Base-by-base conservation (phyloP, 64 coral and sea anemone species). In the Actinia equina region DNA sequence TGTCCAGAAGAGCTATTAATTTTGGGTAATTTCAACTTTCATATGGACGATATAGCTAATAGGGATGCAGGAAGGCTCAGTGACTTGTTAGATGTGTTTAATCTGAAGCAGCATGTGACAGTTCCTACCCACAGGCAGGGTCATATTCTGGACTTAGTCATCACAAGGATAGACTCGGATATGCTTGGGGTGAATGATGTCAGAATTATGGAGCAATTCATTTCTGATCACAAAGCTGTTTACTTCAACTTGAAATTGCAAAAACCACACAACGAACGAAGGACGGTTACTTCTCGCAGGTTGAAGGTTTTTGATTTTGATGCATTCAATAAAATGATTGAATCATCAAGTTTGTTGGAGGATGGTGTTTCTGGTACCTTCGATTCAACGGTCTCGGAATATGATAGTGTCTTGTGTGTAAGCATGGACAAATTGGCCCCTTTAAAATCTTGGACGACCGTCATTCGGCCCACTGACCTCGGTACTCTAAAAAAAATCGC, bases 161-260 rank as follows among this genome's bases (percentile, higher is more conserved):
- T n/a, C n/a, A n/a, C n/a, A n/a, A n/a, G n/a, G n/a, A n/a, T n/a
- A n/a, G n/a, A n/a, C n/a, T n/a, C n/a, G n/a, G n/a, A n/a, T n/a
- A n/a, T n/a, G n/a, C n/a, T n/a, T n/a, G n/a, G n/a, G n/a, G n/a
- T n/a, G n/a, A n/a, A n/a, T n/a, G n/a, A 26, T 30, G 15, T 84
- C 17, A n/a, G 23, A 16, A 14, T 84, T 44, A 15, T 42, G 10
- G 62, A 86, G 42, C 0, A 71, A 56, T 64, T 44, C 26, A 87
- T 56, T 20, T 87, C 45, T 53, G 85, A 87, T 87, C 85, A 77
- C 52, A 87, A 87, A 56, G 85, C 85, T 20, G 77, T 57, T 56
- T 55, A 46, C 13, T 87, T 87, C 65, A 87, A 87, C 45, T 22
- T 77, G 6, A 87, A 67, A 77, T 64, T 87, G 51, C 23, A 54